These are phyloP conservation scores for Parascotia fuliginaria DNA, from an alignment of 2,888 invertebrate species.

Conservation along the genomic window DNA sequence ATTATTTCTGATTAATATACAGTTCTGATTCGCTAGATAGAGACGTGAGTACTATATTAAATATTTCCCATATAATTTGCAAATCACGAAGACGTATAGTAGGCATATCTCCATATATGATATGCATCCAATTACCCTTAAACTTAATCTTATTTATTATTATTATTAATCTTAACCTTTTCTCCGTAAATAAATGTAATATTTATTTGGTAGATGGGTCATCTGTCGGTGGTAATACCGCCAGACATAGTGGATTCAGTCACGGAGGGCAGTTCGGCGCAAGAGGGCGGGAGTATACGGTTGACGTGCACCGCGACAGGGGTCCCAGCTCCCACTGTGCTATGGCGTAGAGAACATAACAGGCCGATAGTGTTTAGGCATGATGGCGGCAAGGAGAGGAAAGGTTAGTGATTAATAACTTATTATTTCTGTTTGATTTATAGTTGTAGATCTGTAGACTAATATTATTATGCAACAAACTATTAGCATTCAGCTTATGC, in stretches of 20 bases:
- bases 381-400: conserved; percentile 89
- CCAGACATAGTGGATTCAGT: conserved; percentile 94
- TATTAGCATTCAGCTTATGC: no score
- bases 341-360: conserved; percentile 93
- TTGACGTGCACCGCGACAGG: conserved; percentile 93
- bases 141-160: no score
- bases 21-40: not conserved
- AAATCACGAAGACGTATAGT: not conserved
- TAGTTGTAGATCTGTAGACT: no score
- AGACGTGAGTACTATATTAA: not conserved
- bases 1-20: no score
- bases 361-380: conserved; percentile 91
- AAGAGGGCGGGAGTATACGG: conserved; percentile 92
- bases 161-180: no score
- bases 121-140: conserved; percentile 1
- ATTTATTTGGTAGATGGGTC: conserved; percentile 88
- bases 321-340: conserved; percentile 91
- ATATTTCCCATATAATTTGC: not conserved
- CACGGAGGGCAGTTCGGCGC: conserved; percentile 90
- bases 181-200: conserved; percentile 1
- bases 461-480: no score
- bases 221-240: conserved; percentile 94
- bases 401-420: conserved; percentile 81
- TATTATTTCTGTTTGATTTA: no score
- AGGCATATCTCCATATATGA: not conserved